Evolutionary conservation across 2,888 invertebrate species (phyloP).

Genomic region (Galerucella pusilla): DNA sequence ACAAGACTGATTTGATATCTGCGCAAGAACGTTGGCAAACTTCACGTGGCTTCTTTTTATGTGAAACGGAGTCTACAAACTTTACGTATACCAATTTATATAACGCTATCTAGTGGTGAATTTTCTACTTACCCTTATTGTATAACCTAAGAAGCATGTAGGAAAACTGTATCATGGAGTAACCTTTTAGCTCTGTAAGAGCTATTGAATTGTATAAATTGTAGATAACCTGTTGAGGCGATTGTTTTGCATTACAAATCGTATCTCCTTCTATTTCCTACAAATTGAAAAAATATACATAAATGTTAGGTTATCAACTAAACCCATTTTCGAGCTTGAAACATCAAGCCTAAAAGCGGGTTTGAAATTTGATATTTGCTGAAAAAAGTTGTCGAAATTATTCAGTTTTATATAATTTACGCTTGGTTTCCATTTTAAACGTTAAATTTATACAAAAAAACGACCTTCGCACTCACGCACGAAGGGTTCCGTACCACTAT

Average conservation of each 20-base stretch:
- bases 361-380: too few species aligned
- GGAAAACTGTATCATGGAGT: conserved; percentile 90
- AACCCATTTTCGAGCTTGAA: too few species aligned
- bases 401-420: conserved; percentile 4
- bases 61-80: too few species aligned
- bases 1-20: too few species aligned
- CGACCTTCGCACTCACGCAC: too few species aligned
- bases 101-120: not conserved
- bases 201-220: conserved; percentile 85
- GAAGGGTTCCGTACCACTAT: too few species aligned
- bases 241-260: conserved; percentile 79
- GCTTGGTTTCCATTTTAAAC: not conserved
- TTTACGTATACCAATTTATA: too few species aligned
- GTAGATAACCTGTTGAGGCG: conserved; percentile 84
- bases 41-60: too few species aligned
- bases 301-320: too few species aligned
- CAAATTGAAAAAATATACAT: conserved; percentile 25
- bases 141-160: conserved; percentile 85
- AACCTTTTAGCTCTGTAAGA: conserved; percentile 86
- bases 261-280: conserved; percentile 75
- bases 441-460: not conserved
- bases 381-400: not conserved
- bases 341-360: too few species aligned
- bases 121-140: conserved; percentile 72
- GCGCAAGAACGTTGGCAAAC: too few species aligned